Base-by-base conservation (phyloP, 2,113 vertebrate genomes). In the Strix aluco region DNA sequence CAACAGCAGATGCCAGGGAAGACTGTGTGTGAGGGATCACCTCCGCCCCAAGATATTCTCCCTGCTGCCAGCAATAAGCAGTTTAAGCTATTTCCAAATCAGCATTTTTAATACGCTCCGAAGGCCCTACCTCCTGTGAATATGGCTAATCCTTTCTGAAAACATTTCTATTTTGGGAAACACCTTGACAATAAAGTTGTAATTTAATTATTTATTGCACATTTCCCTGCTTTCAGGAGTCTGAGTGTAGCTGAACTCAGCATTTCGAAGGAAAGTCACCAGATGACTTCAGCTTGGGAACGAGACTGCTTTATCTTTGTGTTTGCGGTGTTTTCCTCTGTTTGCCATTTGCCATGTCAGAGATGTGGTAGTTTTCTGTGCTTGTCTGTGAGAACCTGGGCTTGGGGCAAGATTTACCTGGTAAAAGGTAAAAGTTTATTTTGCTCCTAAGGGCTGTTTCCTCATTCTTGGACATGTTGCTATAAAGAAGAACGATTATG, bases 191-290 rank as follows among this genome's bases (percentile, higher is more conserved):
- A 79, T 61, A 15, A 49, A 69, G 46, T 12, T 0, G 0, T 54
- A 51, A 82, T 59, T 92, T 63, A 92, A 86, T 89, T 70, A 94
- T 92, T 94, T 82, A 89, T 69, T 51, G 55, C 46, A 23, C 38
- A 20, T 63, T 69, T 59, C 51, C 44, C 71, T 69, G 49, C 36
- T 40, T 59, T 30, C 38, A n/a, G 82, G 72, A 34, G 27, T 3
- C 52, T 6, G 23, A 23, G 18, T 78, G 73, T 15, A 21, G 92
- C 81, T 78, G 75, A 63, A 11, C 54, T 81, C 92, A 58, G 49
- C 77, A 32, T 16, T 27, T 47, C 1, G 1, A 15, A 62, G 49
- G 26, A 63, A 30, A 73, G 30, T 18, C 81, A 54, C 27, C 75
- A 59, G 74, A 47, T 1, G 9, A 51, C 38, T 73, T 36, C 46